Conservation (phyloP, 2,113 vertebrate genomes). For the Epinephelus moara region DNA sequence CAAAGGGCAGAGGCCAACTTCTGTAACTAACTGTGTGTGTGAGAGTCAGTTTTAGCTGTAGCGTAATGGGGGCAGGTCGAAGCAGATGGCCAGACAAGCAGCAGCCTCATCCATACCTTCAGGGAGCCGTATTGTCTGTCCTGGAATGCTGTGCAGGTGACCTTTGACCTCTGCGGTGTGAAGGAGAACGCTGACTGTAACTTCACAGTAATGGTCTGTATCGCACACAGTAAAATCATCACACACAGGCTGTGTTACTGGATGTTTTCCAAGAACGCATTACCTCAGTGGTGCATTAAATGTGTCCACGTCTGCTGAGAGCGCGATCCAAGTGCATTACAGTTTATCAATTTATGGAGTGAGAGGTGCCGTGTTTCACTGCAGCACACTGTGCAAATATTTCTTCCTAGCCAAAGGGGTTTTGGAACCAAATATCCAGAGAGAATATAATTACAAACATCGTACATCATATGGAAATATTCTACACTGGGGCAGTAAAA, state of each 20-base stretch:
- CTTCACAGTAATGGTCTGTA: constrained; percentile 5
- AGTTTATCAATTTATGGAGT: constrained; percentile 31
- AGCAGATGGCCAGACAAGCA: constrained; percentile 72
- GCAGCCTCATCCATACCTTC: constrained; percentile 60
- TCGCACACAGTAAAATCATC: constrained; percentile 32
- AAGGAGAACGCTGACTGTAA: constrained; percentile 53
- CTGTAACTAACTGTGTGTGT: constrained; percentile 9
- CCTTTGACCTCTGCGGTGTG: constrained; percentile 57
- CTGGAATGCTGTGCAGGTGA: constrained; percentile 64
- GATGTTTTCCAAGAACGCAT: constrained; percentile 38
- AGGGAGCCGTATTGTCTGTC: constrained; percentile 63
- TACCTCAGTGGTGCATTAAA: constrained; percentile 31
- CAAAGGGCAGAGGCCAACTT: constrained; percentile 12
- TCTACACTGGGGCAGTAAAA: constrained; percentile 7
- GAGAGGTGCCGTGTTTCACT: constrained; percentile 21
- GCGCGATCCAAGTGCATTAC: constrained; percentile 12
- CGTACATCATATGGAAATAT: neutral
- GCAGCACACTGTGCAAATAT: neutral
- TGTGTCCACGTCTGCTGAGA: constrained; percentile 21
- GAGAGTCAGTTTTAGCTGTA: constrained; percentile 11
- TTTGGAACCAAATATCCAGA: constrained; percentile 3
- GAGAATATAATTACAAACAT: constrained; percentile 6
- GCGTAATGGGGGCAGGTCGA: constrained; percentile 18
- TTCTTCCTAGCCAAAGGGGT: neutral
- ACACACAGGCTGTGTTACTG: neutral